A percentile compares a stretch with the other conserved stretches of the same genome.
These are phyloP conservation scores for Leistus spinibarbis DNA, from an alignment of 2,888 invertebrate species.

Conservation along the genomic window DNA sequence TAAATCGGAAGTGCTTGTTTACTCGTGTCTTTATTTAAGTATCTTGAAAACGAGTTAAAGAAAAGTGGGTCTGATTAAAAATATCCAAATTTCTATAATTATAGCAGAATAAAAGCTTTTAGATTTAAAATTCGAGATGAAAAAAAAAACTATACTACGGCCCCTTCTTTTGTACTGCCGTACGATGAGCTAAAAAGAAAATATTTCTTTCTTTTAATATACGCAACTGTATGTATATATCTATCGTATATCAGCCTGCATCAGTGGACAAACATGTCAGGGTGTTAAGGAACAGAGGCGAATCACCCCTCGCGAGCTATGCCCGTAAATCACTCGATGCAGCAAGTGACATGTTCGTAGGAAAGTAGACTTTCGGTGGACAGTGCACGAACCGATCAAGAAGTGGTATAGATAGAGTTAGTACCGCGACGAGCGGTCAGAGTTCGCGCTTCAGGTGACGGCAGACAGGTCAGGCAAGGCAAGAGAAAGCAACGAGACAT, in stretches of 20 bases:
- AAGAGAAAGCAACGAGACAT: slow-evolving; percentile 44
- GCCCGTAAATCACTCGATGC: slow-evolving; percentile 14
- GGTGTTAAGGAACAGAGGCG: neutral
- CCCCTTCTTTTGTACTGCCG: too few species aligned
- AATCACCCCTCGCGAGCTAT: slow-evolving; percentile 11
- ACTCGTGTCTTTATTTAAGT: too few species aligned
- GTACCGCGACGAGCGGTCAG: slow-evolving; percentile 40
- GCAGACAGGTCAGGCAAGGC: slow-evolving; percentile 51
- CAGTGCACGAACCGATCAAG: neutral
- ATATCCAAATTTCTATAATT: too few species aligned
- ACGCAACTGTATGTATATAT: neutral
- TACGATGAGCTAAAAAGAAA: too few species aligned
- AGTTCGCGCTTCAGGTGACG: slow-evolving; percentile 51
- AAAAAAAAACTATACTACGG: too few species aligned
- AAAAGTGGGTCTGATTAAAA: too few species aligned
- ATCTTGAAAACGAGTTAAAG: too few species aligned
- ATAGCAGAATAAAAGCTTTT: too few species aligned
- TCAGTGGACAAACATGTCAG: slow-evolving; percentile 11
- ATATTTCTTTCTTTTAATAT: neutral
- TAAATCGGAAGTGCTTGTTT: too few species aligned
- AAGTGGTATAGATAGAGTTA: neutral
- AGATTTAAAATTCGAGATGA: too few species aligned
- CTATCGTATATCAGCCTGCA: neutral
- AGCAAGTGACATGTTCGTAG: neutral
- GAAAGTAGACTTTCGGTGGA: neutral